phyloP scores from a whole-genome alignment of 2,113 vertebrate genomes.

The Ptilorrhoa leucosticta region DNA sequence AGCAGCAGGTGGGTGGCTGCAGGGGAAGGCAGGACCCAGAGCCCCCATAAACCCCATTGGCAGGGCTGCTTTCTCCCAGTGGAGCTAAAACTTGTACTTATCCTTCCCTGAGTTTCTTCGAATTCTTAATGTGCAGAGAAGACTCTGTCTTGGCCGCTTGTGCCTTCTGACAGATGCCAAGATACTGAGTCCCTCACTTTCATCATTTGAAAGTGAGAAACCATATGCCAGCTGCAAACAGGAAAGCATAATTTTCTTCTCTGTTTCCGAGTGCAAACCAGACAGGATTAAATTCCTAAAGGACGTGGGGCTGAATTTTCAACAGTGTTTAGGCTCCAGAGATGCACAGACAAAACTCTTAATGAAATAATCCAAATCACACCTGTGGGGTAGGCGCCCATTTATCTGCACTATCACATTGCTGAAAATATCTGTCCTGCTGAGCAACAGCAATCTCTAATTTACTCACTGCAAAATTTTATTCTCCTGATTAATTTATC shows the following conservation, averaged over 20 bases:
- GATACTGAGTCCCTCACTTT: background rate
- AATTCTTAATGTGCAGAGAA: background rate
- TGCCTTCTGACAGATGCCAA: background rate
- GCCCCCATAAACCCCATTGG: rapidly evolving
- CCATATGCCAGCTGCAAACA: background rate
- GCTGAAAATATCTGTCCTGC: background rate
- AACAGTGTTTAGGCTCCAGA: constrained; percentile 5
- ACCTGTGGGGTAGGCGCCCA: background rate
- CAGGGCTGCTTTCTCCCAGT: background rate
- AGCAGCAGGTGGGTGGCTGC: background rate
- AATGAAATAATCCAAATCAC: background rate
- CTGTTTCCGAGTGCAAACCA: background rate
- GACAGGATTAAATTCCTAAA: background rate
- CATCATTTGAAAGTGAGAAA: background rate
- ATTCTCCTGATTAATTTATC: background rate
- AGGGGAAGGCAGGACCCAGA: background rate
- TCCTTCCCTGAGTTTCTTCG: background rate
- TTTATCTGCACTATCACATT: constrained; percentile 16
- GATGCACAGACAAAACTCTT: constrained; percentile 18
- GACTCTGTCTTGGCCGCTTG: background rate
- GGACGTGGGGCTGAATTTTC: background rate
- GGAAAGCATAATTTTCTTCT: background rate
- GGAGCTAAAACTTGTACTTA: background rate
- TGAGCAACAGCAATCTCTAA: background rate
- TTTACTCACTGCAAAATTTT: background rate